These are phyloP conservation scores for Saccostrea cuccullata DNA, from an alignment of 1,140 invertebrate genomes.

Conservation along the genomic window DNA sequence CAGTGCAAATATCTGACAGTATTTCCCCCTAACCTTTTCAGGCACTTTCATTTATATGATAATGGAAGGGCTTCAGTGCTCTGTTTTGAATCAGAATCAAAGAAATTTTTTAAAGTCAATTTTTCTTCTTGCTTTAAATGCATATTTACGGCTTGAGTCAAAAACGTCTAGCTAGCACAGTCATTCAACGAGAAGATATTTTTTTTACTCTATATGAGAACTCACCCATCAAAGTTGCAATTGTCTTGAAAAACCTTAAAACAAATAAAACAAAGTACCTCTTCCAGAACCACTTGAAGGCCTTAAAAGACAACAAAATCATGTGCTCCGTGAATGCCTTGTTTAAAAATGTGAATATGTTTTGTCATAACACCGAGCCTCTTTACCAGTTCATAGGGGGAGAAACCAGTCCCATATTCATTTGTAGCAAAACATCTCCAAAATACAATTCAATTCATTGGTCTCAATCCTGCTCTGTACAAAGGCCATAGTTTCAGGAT, in stretches of 20 bases:
- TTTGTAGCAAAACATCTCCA: background rate
- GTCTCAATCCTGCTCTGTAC: too few species aligned
- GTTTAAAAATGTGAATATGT: background rate
- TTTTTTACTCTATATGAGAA: background rate
- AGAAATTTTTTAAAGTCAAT: background rate
- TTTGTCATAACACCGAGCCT: background rate
- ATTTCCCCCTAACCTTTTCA: too few species aligned
- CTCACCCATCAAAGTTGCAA: background rate
- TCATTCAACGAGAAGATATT: background rate
- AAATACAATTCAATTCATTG: too few species aligned
- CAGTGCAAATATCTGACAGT: too few species aligned
- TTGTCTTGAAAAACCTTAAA: background rate
- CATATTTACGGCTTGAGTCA: background rate
- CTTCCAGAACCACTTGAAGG: background rate
- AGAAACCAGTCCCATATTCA: background rate
- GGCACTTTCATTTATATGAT: too few species aligned
- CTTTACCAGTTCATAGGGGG: slow-evolving; percentile 15
- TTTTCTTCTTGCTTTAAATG: background rate
- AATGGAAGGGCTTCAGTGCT: too few species aligned
- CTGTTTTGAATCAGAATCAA: background rate
- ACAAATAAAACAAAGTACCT: background rate
- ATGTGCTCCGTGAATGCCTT: background rate
- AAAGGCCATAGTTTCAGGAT: too few species aligned
- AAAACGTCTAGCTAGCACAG: background rate
- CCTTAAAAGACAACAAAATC: too few species aligned